phyloP scores from a whole-genome alignment of 2,113 vertebrate genomes.

The Osmerus eperlanus region DNA sequence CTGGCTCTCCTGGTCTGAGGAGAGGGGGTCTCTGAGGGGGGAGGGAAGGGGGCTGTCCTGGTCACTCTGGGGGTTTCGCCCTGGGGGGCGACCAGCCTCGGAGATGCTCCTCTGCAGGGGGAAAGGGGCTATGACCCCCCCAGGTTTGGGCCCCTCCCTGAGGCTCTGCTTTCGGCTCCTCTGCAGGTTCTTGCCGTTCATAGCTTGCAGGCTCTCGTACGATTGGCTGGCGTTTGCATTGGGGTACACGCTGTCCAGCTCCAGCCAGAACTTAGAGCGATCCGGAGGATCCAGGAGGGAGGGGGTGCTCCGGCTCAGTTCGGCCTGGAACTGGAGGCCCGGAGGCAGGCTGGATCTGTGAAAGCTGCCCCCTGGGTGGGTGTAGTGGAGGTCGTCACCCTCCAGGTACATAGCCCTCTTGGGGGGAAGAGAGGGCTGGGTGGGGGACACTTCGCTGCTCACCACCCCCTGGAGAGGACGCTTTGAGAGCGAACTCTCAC shows the following conservation, averaged over 20 bases:
- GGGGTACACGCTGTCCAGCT: slow-evolving; percentile 76
- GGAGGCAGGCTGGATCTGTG: slow-evolving; percentile 40
- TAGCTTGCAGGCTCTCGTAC: slow-evolving; percentile 77
- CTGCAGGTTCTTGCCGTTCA: slow-evolving; percentile 59
- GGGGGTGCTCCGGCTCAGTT: slow-evolving; percentile 83
- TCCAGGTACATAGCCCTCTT: slow-evolving; percentile 83
- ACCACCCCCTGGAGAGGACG: slow-evolving; percentile 80
- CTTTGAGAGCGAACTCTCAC: slow-evolving; percentile 78
- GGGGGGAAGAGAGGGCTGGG: slow-evolving; percentile 81
- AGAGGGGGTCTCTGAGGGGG: slow-evolving; percentile 50
- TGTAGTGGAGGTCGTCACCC: slow-evolving; percentile 39
- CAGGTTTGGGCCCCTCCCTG: slow-evolving; percentile 53
- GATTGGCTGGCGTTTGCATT: slow-evolving; percentile 77
- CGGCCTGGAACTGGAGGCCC: slow-evolving; percentile 72
- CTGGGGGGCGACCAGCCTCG: slow-evolving; percentile 44
- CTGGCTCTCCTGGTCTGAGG: slow-evolving; percentile 52
- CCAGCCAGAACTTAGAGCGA: slow-evolving; percentile 85
- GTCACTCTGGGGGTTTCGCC: slow-evolving; percentile 31
- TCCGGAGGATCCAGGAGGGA: slow-evolving; percentile 82
- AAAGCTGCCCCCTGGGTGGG: slow-evolving; percentile 28
- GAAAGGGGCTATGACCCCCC: slow-evolving; percentile 34
- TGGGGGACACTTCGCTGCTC: slow-evolving; percentile 83
- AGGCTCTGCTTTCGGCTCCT: slow-evolving; percentile 14
- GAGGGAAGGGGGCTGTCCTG: slow-evolving; percentile 60
- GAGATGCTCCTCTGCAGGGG: slow-evolving; percentile 63